A percentile compares a stretch with the other conserved stretches of the same genome.
These are phyloP conservation scores for Pseudomyrmex flavicornis DNA, from an alignment of 1,140 invertebrate species.

Conservation along the genomic window DNA sequence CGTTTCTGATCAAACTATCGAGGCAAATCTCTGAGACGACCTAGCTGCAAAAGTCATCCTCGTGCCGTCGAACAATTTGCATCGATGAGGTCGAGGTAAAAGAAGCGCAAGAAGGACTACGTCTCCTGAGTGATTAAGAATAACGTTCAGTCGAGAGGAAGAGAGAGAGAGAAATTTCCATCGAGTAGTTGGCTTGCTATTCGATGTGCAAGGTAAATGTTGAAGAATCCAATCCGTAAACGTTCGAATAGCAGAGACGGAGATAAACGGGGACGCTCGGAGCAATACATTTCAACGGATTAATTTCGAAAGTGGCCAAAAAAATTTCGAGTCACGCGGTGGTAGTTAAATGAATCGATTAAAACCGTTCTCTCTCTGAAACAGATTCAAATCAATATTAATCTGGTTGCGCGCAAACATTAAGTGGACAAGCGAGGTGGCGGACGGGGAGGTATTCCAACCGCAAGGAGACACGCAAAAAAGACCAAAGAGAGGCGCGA, in stretches of 20 bases:
- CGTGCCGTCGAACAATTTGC: constrained; percentile 16
- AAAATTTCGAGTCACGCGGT: constrained; percentile 14
- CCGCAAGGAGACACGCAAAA: not conserved
- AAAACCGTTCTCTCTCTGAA: not conserved
- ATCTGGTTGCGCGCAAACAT: not conserved
- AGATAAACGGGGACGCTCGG: constrained; percentile 6
- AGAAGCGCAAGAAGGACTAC: constrained; percentile 14
- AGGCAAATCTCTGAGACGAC: constrained; percentile 34
- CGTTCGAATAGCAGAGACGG: not conserved
- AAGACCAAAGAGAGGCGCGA: constrained; percentile 2
- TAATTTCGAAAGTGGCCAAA: constrained; percentile 36
- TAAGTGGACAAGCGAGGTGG: constrained; percentile 15
- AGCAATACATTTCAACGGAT: constrained; percentile 1
- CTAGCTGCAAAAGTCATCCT: constrained; percentile 29
- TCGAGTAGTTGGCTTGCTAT: constrained; percentile 16
- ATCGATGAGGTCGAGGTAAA: not conserved
- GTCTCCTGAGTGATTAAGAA: constrained; percentile 31
- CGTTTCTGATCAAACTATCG: constrained; percentile 48
- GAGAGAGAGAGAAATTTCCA: not conserved
- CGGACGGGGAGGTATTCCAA: not conserved
- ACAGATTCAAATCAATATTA: not conserved
- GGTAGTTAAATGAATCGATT: not conserved
- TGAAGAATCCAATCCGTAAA: not conserved
- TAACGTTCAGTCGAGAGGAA: not conserved
- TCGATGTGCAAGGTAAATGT: not conserved